Evolutionary conservation across 2,888 invertebrate genomes (phyloP), one percentile per base, ranked within the genome.

Genomic region (Neuroscelio doddi): DNA sequence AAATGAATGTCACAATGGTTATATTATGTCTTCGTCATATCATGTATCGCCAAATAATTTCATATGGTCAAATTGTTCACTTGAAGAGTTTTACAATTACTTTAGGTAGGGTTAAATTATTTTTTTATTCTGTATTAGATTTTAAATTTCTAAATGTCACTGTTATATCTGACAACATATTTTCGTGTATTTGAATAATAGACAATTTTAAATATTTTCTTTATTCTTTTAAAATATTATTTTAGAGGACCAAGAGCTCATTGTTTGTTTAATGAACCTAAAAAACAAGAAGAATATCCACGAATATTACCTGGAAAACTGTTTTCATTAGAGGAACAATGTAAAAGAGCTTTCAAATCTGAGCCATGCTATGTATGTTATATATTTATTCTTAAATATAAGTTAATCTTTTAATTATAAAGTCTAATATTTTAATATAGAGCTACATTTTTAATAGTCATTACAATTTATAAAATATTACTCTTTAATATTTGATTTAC

Each of bases 251-350:
- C 67, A 0, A 64, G 53, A 55, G 94, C 95, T 32, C 93, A 92
- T 9, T 96, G 96, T 79, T 86, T 96, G 53, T 94, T 92, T 85
- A 95, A 96, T 85, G 91, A 93, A 8, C 95, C 95, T 0, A 93
- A 80, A 92, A 93, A n/a, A 82, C 93, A 93, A 78, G 91, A 92
- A 77, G 91, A 92, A 15, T 81, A 95, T 70, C 93, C 93, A n/a
- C 87, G 94, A 63, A 91, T 94, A 46, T 84, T 96, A 71, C 96
- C 96, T 0, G 96, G 96, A 36, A 91, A 94, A 71, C 84, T 96
- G 62, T 86, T 95, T 64, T 91, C 93, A 3, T 86, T 96, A 70
- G 95, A 96, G 83, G 93, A 94, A 34, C 96, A 96, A 82, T 96
- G 96, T 82, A 88, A 93, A 70, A 90, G 93, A 79, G 94, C 95